Conservation (phyloP, 2,113 vertebrate genomes). For the Monopterus albus region DNA sequence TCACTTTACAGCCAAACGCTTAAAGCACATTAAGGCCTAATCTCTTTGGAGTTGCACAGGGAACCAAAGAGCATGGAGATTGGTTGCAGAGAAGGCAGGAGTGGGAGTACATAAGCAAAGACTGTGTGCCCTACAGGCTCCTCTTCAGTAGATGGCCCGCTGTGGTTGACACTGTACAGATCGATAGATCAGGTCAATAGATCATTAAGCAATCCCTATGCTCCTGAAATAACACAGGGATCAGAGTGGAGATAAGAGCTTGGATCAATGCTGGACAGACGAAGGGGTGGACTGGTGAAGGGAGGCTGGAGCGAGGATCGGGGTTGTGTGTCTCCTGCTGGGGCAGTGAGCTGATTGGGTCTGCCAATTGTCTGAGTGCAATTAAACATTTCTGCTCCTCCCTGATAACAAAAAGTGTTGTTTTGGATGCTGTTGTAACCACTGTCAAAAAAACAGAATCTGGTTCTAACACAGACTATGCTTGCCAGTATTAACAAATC, state of each 20-base stretch:
- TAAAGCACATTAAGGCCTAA: slow-evolving; percentile 67
- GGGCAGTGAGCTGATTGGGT: not conserved
- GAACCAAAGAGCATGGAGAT: slow-evolving; percentile 41
- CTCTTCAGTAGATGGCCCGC: slow-evolving; percentile 66
- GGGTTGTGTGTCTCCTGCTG: not conserved
- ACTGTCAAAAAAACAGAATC: slow-evolving; percentile 13
- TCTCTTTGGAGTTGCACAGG: slow-evolving; percentile 54
- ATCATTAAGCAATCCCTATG: slow-evolving; percentile 82
- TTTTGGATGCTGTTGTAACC: not conserved
- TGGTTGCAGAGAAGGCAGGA: slow-evolving; percentile 31
- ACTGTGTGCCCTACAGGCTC: slow-evolving; percentile 55
- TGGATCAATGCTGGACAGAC: slow-evolving; percentile 70
- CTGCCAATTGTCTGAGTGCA: slow-evolving; percentile 9
- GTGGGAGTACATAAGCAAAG: slow-evolving; percentile 21
- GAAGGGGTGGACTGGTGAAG: slow-evolving; percentile 18
- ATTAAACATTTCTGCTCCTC: slow-evolving; percentile 13
- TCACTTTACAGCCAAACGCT: slow-evolving; percentile 70
- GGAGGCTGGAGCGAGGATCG: slow-evolving; percentile 21
- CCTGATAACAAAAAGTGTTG: not conserved
- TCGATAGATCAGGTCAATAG: slow-evolving; percentile 76
- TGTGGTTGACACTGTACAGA: slow-evolving; percentile 75
- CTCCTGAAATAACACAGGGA: slow-evolving; percentile 79
- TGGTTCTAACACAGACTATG: not conserved
- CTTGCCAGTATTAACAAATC: too few relatives aligned
- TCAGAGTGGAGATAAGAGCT: slow-evolving; percentile 78